These are phyloP conservation scores for Polypterus bichir DNA, from an alignment of 2,113 vertebrate species.

Conservation along the genomic window DNA sequence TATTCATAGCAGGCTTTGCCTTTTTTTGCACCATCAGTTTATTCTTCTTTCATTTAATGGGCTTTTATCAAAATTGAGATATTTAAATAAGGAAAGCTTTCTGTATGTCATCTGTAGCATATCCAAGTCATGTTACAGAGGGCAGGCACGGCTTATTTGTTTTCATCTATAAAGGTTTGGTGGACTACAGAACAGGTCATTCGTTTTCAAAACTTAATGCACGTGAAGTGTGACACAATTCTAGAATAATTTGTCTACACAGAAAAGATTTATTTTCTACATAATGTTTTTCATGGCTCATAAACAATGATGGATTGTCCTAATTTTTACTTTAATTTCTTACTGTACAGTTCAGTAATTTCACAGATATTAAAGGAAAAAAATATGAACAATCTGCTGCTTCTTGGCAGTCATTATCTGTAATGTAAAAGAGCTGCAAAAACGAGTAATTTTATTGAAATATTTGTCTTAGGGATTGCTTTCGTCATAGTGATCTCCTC, in stretches of 20 bases:
- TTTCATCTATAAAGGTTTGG: constrained; percentile 3
- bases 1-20: too few species aligned
- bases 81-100: too few species aligned
- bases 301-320: constrained; percentile 60
- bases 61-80: too few species aligned
- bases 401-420: constrained; percentile 29
- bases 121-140: too few species aligned
- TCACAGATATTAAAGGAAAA: constrained; percentile 39
- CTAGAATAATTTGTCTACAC: constrained; percentile 30
- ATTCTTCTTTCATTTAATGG: too few species aligned
- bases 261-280: constrained; percentile 46
- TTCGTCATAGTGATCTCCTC: too few species aligned
- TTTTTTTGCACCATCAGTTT: too few species aligned
- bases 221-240: constrained; percentile 32
- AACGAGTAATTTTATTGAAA: constrained; percentile 8
- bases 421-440: constrained; percentile 1
- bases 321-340: constrained; percentile 67
- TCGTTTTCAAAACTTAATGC: constrained; percentile 35
- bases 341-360: constrained; percentile 51
- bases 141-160: too few species aligned
- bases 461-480: background rate
- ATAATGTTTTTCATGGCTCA: constrained; percentile 54
- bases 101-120: too few species aligned
- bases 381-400: constrained; percentile 38
- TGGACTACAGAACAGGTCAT: constrained; percentile 25